phyloP scores from a whole-genome alignment of 2,888 invertebrate genomes.

The Hetaerina titia region DNA sequence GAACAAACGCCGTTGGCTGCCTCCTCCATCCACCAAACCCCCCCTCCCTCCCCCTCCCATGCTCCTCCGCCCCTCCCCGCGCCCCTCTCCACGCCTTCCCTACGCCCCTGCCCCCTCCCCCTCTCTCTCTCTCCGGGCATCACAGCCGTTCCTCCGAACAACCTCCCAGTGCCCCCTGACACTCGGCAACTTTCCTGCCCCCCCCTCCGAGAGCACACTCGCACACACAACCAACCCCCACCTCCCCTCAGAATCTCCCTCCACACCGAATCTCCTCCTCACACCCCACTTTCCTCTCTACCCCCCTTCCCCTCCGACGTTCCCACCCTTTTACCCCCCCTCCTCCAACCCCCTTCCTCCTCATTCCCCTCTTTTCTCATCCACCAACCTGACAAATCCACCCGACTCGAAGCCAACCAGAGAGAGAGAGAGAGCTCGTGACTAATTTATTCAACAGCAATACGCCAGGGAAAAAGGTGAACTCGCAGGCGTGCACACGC shows the following conservation, averaged over 20 bases:
- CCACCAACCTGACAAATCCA: constrained; percentile 53
- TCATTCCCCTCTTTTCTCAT: constrained; percentile 16
- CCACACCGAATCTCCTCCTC: neutral
- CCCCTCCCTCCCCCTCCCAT: neutral
- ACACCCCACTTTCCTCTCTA: neutral
- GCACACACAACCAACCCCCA: neutral
- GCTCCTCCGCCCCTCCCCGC: neutral
- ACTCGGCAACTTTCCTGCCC: constrained; percentile 46
- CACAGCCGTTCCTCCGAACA: constrained; percentile 64
- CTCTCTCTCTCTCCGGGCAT: constrained; percentile 48
- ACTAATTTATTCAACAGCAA: constrained; percentile 67
- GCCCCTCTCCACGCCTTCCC: constrained; percentile 33
- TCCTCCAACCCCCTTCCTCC: neutral
- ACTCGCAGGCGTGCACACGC: constrained; percentile 20
- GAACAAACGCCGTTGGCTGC: constrained; percentile 67
- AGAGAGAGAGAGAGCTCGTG: constrained; percentile 45
- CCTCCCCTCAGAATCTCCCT: neutral
- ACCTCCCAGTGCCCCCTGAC: constrained; percentile 66
- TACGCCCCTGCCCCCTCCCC: neutral
- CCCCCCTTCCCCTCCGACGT: neutral
- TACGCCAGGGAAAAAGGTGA: constrained; percentile 62
- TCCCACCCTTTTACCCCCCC: neutral
- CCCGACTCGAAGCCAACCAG: constrained; percentile 61
- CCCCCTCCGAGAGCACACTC: neutral
- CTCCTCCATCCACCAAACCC: neutral